Evolutionary conservation across 2,888 invertebrate genomes (phyloP).

Genomic region (Metallyticus violacea): DNA sequence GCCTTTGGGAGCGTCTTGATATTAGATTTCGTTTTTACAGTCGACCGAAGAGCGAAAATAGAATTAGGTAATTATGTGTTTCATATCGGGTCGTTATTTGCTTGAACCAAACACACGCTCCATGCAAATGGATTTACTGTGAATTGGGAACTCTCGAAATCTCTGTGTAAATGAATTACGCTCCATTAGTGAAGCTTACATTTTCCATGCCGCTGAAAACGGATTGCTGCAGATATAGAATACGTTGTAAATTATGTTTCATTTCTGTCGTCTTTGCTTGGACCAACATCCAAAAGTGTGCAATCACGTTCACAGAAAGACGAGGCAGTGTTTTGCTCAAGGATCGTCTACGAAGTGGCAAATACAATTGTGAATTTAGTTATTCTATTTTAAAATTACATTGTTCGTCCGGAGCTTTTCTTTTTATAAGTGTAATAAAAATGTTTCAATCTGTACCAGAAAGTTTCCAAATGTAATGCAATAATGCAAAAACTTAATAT

Average conservation of each 20-base stretch:
- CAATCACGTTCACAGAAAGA: too few relatives aligned
- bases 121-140: background rate
- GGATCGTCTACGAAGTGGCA: background rate
- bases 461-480: too few relatives aligned
- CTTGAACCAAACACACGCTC: background rate
- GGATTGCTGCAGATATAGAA: background rate
- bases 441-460: too few relatives aligned
- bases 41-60: background rate
- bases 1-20: background rate
- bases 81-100: background rate
- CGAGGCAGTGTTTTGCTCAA: background rate
- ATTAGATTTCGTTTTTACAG: background rate
- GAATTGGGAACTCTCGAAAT: background rate
- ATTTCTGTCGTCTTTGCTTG: background rate
- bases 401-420: background rate
- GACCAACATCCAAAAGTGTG: background rate
- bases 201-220: background rate
- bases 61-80: background rate
- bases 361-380: background rate
- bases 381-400: background rate
- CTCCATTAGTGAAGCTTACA: background rate
- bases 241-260: background rate
- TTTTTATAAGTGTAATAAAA: too few relatives aligned
- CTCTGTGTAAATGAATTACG: background rate
- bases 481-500: too few relatives aligned